Conservation (phyloP, 2,113 vertebrate genomes). For the Peromyscus maniculatus region DNA sequence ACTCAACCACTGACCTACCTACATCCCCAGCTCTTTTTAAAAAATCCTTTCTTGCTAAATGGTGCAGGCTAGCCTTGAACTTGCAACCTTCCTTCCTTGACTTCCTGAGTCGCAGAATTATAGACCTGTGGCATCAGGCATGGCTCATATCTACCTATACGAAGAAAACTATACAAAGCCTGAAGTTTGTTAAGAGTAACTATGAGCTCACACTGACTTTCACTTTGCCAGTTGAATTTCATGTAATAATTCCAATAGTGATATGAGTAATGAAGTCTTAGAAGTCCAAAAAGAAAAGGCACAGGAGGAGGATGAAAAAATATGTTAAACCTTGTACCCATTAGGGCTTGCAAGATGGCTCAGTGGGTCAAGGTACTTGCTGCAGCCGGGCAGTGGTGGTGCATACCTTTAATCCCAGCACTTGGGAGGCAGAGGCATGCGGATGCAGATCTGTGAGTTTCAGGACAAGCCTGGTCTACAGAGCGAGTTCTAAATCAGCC, state of each 20-base stretch:
- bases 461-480: too few species aligned
- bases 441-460: too few species aligned
- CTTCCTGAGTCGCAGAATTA: neutral
- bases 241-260: neutral
- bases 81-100: neutral
- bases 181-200: neutral
- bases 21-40: neutral
- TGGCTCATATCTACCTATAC: neutral
- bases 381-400: too few species aligned
- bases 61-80: too few species aligned
- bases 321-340: neutral
- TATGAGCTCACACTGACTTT: neutral
- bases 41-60: neutral
- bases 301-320: neutral
- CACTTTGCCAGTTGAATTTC: neutral
- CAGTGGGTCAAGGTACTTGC: neutral
- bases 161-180: slow-evolving; percentile 5
- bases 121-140: neutral
- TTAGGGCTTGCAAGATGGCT: neutral
- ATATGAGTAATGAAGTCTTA: neutral
- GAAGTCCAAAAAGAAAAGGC: neutral
- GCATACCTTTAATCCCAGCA: too few species aligned
- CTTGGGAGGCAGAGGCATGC: too few species aligned
- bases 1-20: neutral
- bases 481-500: too few species aligned